Conservation (phyloP, 2,888 invertebrate genomes). For the Sinopyrophorus schimmeli region DNA sequence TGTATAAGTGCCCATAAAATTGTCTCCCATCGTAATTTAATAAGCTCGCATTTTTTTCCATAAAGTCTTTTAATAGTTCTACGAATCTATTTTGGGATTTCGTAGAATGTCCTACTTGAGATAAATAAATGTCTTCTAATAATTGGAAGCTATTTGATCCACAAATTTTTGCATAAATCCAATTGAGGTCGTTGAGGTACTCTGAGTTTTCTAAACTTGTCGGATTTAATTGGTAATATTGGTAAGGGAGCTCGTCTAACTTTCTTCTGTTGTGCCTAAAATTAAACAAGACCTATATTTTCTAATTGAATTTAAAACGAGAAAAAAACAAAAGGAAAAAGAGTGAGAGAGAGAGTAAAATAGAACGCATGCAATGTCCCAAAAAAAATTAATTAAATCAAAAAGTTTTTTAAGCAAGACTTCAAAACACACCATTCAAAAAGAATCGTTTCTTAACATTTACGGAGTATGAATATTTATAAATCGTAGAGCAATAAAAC, state of each 20-base stretch:
- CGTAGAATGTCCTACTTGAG: conserved; percentile 39
- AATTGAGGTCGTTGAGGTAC: conserved; percentile 75
- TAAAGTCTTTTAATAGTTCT: conserved; percentile 66
- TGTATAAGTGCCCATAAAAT: conserved; percentile 72
- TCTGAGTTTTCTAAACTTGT: conserved; percentile 65
- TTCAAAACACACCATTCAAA: too few species aligned
- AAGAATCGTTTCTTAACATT: not conserved
- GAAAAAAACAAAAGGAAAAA: not conserved
- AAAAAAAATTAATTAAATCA: not conserved
- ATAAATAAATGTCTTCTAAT: conserved; percentile 72
- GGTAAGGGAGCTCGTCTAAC: conserved; percentile 81
- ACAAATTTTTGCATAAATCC: conserved; percentile 80
- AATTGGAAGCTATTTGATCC: conserved; percentile 76
- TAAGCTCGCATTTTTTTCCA: conserved; percentile 72
- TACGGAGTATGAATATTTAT: not conserved
- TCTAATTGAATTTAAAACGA: not conserved
- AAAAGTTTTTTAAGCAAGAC: not conserved
- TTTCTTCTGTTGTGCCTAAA: conserved; percentile 77
- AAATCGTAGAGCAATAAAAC: not conserved
- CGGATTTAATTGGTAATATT: conserved; percentile 67
- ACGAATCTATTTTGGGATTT: conserved; percentile 55
- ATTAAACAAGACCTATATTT: too few species aligned
- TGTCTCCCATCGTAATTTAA: conserved; percentile 82
- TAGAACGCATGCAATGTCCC: not conserved
- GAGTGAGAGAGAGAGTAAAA: not conserved